Conservation (phyloP, 2,797 vertebrate genomes). For the Neoniphon sammara region DNA sequence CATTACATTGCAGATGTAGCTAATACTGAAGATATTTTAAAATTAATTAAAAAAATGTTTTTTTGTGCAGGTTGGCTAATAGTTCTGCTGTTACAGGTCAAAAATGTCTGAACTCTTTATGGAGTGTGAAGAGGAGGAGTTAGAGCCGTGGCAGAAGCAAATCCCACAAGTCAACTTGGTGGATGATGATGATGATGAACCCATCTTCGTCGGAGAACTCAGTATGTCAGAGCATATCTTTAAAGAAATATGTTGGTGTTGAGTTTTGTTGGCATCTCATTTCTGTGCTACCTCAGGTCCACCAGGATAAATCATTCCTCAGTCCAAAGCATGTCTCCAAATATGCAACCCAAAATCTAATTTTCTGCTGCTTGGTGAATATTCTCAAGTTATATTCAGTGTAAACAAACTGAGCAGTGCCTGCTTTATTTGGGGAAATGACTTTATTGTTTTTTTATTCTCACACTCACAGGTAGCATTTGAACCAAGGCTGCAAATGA, state of each 20-base stretch:
- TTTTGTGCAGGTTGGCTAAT: background rate
- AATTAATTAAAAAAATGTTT: background rate
- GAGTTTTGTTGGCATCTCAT: background rate
- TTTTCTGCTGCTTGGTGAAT: background rate
- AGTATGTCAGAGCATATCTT: constrained; percentile 67
- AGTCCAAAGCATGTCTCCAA: background rate
- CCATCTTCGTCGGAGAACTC: constrained; percentile 92
- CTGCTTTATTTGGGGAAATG: background rate
- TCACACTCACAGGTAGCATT: background rate
- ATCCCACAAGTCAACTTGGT: constrained; percentile 81
- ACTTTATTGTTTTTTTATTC: background rate
- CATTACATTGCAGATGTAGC: background rate
- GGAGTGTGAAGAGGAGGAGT: constrained; percentile 92
- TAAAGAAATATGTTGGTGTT: background rate
- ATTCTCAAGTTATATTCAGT: background rate
- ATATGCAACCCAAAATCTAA: background rate
- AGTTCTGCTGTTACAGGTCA: constrained; percentile 60
- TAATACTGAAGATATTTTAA: too few relatives aligned
- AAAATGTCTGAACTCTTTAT: constrained; percentile 90
- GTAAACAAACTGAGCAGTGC: background rate
- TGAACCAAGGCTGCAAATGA: background rate
- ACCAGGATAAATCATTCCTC: background rate
- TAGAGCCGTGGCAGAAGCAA: constrained; percentile 89
- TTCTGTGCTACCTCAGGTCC: background rate
- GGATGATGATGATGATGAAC: constrained; percentile 89